These are phyloP conservation scores for Aphidius ervi DNA, from an alignment of 1,140 invertebrate species.

Conservation along the genomic window DNA sequence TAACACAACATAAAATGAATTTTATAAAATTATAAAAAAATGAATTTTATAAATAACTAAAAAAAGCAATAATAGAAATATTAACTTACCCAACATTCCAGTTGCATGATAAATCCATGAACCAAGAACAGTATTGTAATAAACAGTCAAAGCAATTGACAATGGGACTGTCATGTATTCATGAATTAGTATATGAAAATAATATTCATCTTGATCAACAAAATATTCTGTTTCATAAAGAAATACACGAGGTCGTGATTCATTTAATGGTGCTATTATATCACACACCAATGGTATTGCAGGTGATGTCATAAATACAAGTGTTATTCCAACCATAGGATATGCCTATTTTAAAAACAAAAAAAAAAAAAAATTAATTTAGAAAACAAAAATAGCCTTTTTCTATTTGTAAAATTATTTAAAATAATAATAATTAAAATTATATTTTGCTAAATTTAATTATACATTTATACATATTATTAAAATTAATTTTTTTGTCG, in stretches of 20 bases:
- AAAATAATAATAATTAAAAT: too few relatives aligned
- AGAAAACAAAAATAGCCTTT: slow-evolving; percentile 1
- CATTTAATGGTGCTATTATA: slow-evolving; percentile 16
- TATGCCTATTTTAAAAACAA: slow-evolving; percentile 1
- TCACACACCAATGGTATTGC: slow-evolving; percentile 17
- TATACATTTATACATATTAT: too few relatives aligned
- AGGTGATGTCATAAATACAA: slow-evolving; percentile 9
- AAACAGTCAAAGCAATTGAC: slow-evolving; percentile 8
- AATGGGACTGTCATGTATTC: slow-evolving; percentile 11
- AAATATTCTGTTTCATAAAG: slow-evolving; percentile 16
- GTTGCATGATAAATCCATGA: neutral
- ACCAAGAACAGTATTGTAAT: slow-evolving; percentile 6
- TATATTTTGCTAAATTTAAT: too few relatives aligned
- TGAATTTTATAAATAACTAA: too few relatives aligned
- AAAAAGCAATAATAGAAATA: too few relatives aligned
- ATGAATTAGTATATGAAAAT: slow-evolving; percentile 19
- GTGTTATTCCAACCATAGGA: neutral
- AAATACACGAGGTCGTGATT: slow-evolving; percentile 8
- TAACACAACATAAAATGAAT: too few relatives aligned
- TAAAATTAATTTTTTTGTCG: too few relatives aligned
- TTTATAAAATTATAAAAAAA: too few relatives aligned
- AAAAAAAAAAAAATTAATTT: slow-evolving; percentile 1
- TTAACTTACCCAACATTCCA: too few relatives aligned
- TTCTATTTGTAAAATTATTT: neutral
- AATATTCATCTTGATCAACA: slow-evolving; percentile 19